A percentile compares a stretch with the other conserved stretches of the same genome.
phyloP scores from a whole-genome alignment of 2,888 invertebrate species.

The Conchocele bisecta region DNA sequence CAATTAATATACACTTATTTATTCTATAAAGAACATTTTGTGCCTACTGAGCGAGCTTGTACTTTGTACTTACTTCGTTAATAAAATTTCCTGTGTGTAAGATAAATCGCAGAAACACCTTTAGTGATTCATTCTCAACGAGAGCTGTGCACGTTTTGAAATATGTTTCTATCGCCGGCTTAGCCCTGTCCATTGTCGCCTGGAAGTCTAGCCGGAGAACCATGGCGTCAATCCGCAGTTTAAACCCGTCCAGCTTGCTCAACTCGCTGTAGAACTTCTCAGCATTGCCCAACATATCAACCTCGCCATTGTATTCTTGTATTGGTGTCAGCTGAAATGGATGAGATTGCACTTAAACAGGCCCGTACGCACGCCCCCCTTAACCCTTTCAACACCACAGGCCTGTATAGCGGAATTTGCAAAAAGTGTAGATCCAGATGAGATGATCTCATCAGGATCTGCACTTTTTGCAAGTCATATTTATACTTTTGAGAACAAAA shows the following conservation, averaged over 20 bases:
- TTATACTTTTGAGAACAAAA: no score
- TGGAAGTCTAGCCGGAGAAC: conserved; percentile 96
- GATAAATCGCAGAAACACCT: conserved; percentile 96
- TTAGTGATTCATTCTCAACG: conserved; percentile 87
- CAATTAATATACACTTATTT: no score
- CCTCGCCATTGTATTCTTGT: conserved; percentile 93
- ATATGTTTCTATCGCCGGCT: conserved; percentile 95
- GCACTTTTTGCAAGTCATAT: no score
- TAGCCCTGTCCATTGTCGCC: conserved; percentile 92
- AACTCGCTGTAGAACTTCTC: conserved; percentile 96
- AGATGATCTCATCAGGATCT: no score
- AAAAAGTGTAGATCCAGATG: no score
- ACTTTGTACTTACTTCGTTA: conserved; percentile 92
- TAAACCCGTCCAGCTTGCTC: conserved; percentile 91
- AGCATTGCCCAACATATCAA: conserved; percentile 93
- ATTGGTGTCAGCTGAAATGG: conserved; percentile 89
- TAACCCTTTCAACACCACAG: no score
- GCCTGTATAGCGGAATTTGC: no score
- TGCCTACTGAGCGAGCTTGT: no score
- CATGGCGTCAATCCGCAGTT: conserved; percentile 97
- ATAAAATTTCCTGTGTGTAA: conserved; percentile 98
- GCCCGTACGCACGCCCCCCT: no score
- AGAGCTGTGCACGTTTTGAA: conserved; percentile 92
- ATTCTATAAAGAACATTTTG: no score
- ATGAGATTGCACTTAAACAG: no score